These are phyloP conservation scores for Sinocyclocheilus rhinocerous DNA, from an alignment of 2,113 vertebrate species.

Conservation along the genomic window DNA sequence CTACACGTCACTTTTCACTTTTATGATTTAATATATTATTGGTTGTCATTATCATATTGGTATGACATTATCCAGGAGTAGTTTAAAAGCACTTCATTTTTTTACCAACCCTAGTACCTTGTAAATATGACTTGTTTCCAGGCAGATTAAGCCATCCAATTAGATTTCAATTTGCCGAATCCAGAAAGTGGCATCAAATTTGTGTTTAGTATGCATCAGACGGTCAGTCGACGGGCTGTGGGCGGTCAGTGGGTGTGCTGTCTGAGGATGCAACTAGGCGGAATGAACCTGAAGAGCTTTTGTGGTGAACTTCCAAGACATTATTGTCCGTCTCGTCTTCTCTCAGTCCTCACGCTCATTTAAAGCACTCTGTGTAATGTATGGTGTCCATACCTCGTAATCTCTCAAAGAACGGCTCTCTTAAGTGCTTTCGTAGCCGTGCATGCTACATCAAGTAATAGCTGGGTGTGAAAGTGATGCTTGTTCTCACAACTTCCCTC, in stretches of 20 bases:
- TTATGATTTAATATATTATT: too few relatives aligned
- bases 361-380: conserved; percentile 43
- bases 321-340: neutral
- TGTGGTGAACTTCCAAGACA: conserved; percentile 11
- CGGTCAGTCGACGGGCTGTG: neutral
- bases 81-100: neutral
- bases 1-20: too few relatives aligned
- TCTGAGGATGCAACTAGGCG: neutral
- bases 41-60: too few relatives aligned
- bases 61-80: neutral
- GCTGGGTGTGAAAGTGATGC: conserved; percentile 12
- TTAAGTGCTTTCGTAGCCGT: conserved; percentile 29
- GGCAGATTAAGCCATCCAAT: neutral
- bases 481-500: conserved; percentile 23
- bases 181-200: neutral
- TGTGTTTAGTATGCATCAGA: conserved; percentile 11
- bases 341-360: neutral
- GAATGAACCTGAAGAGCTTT: conserved; percentile 30
- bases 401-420: neutral
- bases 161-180: neutral
- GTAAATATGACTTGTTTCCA: neutral
- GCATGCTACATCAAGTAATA: neutral
- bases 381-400: conserved; percentile 6
- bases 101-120: neutral
- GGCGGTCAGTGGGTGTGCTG: neutral